A percentile compares a stretch with the other conserved stretches of the same genome.
phyloP scores from a whole-genome alignment of 2,113 vertebrate species.

The Atherinomorus stipes region DNA sequence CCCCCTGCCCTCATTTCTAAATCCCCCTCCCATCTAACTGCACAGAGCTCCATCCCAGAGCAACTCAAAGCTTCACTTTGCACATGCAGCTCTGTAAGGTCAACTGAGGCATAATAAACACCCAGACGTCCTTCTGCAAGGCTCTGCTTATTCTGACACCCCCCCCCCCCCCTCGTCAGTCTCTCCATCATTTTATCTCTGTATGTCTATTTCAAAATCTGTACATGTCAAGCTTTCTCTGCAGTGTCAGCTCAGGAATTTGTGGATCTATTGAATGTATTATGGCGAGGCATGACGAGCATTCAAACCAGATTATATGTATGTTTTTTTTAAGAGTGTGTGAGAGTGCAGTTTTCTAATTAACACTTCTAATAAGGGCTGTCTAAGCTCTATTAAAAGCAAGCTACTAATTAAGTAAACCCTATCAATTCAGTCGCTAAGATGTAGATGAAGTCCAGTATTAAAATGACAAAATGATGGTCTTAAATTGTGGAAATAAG shows the following conservation, averaged over 20 bases:
- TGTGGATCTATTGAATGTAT: background rate
- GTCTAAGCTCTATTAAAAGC: background rate
- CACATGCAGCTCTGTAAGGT: slow-evolving; percentile 22
- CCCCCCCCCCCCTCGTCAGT: background rate
- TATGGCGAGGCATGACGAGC: background rate
- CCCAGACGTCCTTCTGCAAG: slow-evolving; percentile 36
- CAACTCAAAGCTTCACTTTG: slow-evolving; percentile 5
- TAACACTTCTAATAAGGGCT: background rate
- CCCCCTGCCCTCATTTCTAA: slow-evolving; percentile 12
- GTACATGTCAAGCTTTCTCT: slow-evolving; percentile 27
- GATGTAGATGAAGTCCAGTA: background rate
- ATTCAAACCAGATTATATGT: background rate
- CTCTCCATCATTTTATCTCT: slow-evolving; percentile 36
- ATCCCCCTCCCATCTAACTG: slow-evolving; percentile 18
- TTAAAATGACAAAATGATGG: slow-evolving; percentile 1
- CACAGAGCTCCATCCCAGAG: background rate
- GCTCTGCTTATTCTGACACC: slow-evolving; percentile 30
- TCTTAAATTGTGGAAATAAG: slow-evolving; percentile 19
- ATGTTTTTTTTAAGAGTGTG: background rate
- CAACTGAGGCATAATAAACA: slow-evolving; percentile 31
- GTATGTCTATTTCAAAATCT: slow-evolving; percentile 14
- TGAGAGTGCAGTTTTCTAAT: slow-evolving; percentile 28
- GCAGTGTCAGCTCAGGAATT: slow-evolving; percentile 26
- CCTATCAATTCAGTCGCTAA: background rate
- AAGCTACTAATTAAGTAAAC: slow-evolving; percentile 16